Evolutionary conservation across 2,888 invertebrate genomes (phyloP).

Genomic region (Drosophila rellima): DNA sequence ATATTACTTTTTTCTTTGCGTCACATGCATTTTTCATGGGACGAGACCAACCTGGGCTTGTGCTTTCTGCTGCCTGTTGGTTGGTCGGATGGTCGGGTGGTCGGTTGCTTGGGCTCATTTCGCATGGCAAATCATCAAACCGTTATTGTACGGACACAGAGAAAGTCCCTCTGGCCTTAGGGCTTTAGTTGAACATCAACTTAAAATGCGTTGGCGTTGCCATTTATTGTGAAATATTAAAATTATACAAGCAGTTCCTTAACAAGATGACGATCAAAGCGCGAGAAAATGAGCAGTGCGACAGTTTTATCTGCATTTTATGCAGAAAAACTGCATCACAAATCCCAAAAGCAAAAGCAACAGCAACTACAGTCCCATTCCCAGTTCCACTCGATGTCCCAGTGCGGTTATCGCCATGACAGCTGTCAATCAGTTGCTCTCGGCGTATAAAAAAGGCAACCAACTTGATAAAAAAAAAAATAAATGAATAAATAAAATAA

Average conservation of each 20-base stretch:
- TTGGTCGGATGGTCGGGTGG: background rate
- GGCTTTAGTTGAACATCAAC: slow-evolving; percentile 40
- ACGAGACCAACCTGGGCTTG: slow-evolving; percentile 43
- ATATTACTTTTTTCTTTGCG: slow-evolving; percentile 28
- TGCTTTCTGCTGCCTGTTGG: slow-evolving; percentile 16
- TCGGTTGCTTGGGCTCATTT: slow-evolving; percentile 1
- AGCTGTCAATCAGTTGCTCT: slow-evolving; percentile 75
- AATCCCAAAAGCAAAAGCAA: slow-evolving; percentile 30
- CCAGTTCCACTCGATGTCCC: slow-evolving; percentile 56
- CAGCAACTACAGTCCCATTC: slow-evolving; percentile 9
- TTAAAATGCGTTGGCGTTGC: slow-evolving; percentile 66
- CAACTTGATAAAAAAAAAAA: slow-evolving; percentile 18
- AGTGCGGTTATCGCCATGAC: slow-evolving; percentile 79
- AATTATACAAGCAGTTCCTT: slow-evolving; percentile 70
- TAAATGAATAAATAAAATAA: slow-evolving; percentile 2
- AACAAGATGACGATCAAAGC: slow-evolving; percentile 51
- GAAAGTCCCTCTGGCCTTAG: slow-evolving; percentile 48
- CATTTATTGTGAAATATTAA: slow-evolving; percentile 79
- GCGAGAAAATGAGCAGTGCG: slow-evolving; percentile 77
- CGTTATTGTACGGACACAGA: slow-evolving; percentile 65
- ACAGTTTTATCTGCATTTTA: slow-evolving; percentile 75
- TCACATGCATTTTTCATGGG: slow-evolving; percentile 75
- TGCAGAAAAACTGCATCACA: slow-evolving; percentile 48
- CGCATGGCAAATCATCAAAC: slow-evolving; percentile 77
- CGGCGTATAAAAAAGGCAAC: slow-evolving; percentile 15